Evolutionary conservation across 2,888 invertebrate genomes (phyloP), one percentile per base, ranked within the genome.

Genomic region (Spodoptera picta): DNA sequence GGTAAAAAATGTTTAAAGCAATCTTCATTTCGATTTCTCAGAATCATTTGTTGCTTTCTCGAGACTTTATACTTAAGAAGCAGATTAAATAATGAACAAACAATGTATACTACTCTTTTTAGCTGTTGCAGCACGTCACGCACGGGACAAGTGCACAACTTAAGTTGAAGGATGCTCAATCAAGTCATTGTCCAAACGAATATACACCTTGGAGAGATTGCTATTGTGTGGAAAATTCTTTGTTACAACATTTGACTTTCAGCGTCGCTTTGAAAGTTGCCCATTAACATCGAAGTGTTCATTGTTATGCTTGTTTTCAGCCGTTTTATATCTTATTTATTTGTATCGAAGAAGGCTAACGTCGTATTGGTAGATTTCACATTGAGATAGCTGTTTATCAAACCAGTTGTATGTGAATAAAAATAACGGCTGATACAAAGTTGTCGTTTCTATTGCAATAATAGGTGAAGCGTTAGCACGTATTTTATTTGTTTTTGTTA

Each of bases 221-320:
- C 0, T 14, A 48, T 71, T 69, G 55, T 51, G 61, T 57, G 49
- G 24, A 14, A 57, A 68, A 60, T 64, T 27, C 52, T 49, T 60
- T 50, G 64, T 23, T 14, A 23, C 11, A 56, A 43, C 27, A 41
- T 36, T 62, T 46, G 41, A 43, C 60, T 71, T 67, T 62, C 70
- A 65, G 60, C 11, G n/a, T 27, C 10, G 58, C 61, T 69, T 74
- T 65, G 60, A 73, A 77, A 75, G 61, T 67, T 68, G 48, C 42
- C 50, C 64, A 67, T 71, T 69, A 58, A 66, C 45, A 63, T 54
- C 31, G 50, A 69, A 59, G 56, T 73, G 65, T 60, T 52, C 63
- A 75, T 65, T 69, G 60, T 66, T 64, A 63, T 69, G 53, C 36
- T 60, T 68, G 60, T 65, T 69, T 75, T 73, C 64, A 69, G 69